phyloP scores from a whole-genome alignment of 2,888 invertebrate genomes.

The Hydrotaea cyrtoneurina region DNA sequence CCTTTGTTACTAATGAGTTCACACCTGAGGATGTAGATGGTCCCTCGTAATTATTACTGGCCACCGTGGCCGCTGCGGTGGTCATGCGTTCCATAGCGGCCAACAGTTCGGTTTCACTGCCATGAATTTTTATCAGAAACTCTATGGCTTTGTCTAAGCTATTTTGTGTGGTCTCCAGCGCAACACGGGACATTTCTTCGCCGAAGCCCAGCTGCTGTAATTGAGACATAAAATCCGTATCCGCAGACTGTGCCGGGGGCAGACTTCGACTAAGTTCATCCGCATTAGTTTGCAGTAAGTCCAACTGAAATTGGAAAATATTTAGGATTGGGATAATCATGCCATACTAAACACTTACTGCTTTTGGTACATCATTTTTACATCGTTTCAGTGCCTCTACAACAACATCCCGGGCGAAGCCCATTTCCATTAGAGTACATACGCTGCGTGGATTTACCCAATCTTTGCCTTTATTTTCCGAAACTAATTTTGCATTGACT shows the following conservation, averaged over 20 bases:
- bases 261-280: slow-evolving; percentile 71
- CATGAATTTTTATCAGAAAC: slow-evolving; percentile 81
- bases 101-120: slow-evolving; percentile 73
- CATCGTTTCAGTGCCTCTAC: slow-evolving; percentile 84
- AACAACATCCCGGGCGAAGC: slow-evolving; percentile 84
- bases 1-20: slow-evolving; percentile 67
- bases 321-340: not conserved
- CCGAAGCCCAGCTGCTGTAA: slow-evolving; percentile 84
- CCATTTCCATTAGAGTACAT: slow-evolving; percentile 85
- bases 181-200: slow-evolving; percentile 81
- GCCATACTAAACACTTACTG: slow-evolving; percentile 82
- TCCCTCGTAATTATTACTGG: slow-evolving; percentile 42
- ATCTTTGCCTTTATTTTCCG: slow-evolving; percentile 61
- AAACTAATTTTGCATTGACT: slow-evolving; percentile 73
- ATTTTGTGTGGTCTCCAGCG: slow-evolving; percentile 83
- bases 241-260: slow-evolving; percentile 59
- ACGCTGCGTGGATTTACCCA: slow-evolving; percentile 80
- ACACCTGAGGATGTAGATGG: slow-evolving; percentile 72
- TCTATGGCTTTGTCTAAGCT: slow-evolving; percentile 84
- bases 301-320: slow-evolving; percentile 70
- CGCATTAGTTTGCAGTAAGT: slow-evolving; percentile 74
- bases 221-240: slow-evolving; percentile 70
- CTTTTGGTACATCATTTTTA: slow-evolving; percentile 86
- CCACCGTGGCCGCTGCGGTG: slow-evolving; percentile 55
- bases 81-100: slow-evolving; percentile 76